Evolutionary conservation across 1,140 invertebrate species (phyloP).

Genomic region (Calycopis cecrops): DNA sequence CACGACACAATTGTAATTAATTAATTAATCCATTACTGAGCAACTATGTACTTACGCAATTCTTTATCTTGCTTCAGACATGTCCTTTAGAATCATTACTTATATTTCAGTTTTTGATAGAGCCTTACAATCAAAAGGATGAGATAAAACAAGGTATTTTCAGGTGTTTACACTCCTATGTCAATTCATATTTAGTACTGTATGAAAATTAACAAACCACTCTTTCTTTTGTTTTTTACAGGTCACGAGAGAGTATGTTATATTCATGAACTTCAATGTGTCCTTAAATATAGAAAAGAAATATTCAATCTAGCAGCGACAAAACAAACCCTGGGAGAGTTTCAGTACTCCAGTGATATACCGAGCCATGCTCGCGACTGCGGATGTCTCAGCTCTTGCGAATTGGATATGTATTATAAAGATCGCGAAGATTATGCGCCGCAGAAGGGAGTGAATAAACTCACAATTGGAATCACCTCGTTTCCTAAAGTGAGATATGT

Average conservation of each 20-base stretch:
- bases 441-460: slow-evolving; percentile 23
- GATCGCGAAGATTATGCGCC: slow-evolving; percentile 39
- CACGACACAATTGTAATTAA: no score
- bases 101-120: no score
- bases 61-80: no score
- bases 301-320: slow-evolving; percentile 39
- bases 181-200: no score
- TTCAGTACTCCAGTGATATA: slow-evolving; percentile 29
- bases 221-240: slow-evolving; percentile 25
- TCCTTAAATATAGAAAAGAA: slow-evolving; percentile 42
- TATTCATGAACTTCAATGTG: slow-evolving; percentile 43
- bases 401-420: slow-evolving; percentile 48
- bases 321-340: slow-evolving; percentile 33
- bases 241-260: slow-evolving; percentile 47
- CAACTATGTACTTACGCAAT: no score
- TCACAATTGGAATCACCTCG: slow-evolving; percentile 42
- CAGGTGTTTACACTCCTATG: no score
- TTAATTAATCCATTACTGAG: no score
- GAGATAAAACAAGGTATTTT: no score
- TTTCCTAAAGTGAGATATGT: slow-evolving; percentile 55
- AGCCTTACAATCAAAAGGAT: no score
- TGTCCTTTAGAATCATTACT: no score
- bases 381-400: slow-evolving; percentile 48
- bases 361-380: slow-evolving; percentile 44
- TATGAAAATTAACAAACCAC: no score